Percentiles rank a stretch among this genome's conserved stretches.
Evolutionary conservation across 2,888 invertebrate species (phyloP).

Genomic region (Chloroclystis v-ata): DNA sequence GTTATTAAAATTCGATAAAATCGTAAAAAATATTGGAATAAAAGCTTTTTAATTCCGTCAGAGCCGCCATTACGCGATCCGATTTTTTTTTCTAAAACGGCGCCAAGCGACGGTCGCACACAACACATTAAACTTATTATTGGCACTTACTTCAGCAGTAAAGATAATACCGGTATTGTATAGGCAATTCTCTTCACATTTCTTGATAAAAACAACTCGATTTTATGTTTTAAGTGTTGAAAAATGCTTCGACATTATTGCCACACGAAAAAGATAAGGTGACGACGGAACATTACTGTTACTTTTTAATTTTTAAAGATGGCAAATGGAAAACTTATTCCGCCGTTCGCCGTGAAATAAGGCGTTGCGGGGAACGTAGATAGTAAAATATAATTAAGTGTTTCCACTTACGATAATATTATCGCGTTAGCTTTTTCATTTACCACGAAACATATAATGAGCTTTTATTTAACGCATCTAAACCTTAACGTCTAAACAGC

Average conservation of each 20-base stretch:
- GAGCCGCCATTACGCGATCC: conserved; percentile 38
- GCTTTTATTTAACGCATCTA: conserved; percentile 22
- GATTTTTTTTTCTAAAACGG: conserved; percentile 53
- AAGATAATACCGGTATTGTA: conserved; percentile 70
- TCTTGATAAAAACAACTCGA: conserved; percentile 62
- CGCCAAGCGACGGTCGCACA: conserved; percentile 42
- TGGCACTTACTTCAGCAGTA: conserved; percentile 64
- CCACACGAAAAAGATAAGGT: conserved; percentile 52
- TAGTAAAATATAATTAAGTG: conserved; percentile 52
- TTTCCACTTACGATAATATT: conserved; percentile 45
- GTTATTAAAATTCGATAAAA: conserved; percentile 19
- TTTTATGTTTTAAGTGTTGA: conserved; percentile 66
- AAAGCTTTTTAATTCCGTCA: conserved; percentile 30
- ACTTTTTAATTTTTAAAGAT: conserved; percentile 48
- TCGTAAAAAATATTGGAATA: conserved; percentile 20
- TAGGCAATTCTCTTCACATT: conserved; percentile 64
- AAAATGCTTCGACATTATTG: conserved; percentile 56
- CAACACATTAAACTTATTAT: conserved; percentile 66
- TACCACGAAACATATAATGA: conserved; percentile 28
- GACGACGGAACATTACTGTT: conserved; percentile 38
- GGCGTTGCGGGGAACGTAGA: conserved; percentile 44
- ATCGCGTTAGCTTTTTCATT: conserved; percentile 41
- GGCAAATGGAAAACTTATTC: conserved; percentile 42
- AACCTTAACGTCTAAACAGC: conserved; percentile 10
- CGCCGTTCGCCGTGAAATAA: conserved; percentile 42